Conservation (phyloP, 2,113 vertebrate genomes). For the Phaethon lepturus region DNA sequence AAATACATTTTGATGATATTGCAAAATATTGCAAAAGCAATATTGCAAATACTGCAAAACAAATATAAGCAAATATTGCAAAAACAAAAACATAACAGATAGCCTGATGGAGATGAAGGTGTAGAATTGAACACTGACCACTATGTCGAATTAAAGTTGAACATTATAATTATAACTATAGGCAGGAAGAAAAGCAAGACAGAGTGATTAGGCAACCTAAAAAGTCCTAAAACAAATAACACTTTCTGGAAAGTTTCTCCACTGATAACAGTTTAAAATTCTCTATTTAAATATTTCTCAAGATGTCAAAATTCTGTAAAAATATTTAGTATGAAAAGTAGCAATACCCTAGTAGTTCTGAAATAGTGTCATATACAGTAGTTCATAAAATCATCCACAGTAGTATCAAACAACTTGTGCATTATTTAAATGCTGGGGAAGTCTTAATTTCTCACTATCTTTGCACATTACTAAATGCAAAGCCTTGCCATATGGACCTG, state of each 20-base stretch:
- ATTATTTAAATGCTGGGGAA: background rate
- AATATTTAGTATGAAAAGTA: background rate
- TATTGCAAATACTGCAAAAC: too few species aligned
- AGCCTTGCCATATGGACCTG: background rate
- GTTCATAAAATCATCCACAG: background rate
- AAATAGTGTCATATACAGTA: background rate
- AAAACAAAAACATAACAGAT: background rate
- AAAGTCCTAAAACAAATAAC: background rate
- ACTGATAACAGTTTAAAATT: background rate
- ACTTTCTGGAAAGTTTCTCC: background rate
- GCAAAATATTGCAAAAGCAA: background rate
- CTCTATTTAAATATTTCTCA: background rate
- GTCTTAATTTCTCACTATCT: background rate
- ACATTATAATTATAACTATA: background rate
- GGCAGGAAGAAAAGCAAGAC: background rate
- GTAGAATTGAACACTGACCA: background rate
- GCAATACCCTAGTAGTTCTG: background rate
- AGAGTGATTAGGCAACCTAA: background rate
- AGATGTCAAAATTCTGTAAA: background rate
- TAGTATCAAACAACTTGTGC: background rate
- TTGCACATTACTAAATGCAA: background rate
- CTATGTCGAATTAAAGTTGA: rapidly evolving
- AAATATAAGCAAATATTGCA: background rate
- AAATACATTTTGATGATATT: background rate
- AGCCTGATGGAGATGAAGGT: background rate